Base-by-base conservation (phyloP, 2,797 vertebrate genomes). In the Furcifer pardalis region DNA sequence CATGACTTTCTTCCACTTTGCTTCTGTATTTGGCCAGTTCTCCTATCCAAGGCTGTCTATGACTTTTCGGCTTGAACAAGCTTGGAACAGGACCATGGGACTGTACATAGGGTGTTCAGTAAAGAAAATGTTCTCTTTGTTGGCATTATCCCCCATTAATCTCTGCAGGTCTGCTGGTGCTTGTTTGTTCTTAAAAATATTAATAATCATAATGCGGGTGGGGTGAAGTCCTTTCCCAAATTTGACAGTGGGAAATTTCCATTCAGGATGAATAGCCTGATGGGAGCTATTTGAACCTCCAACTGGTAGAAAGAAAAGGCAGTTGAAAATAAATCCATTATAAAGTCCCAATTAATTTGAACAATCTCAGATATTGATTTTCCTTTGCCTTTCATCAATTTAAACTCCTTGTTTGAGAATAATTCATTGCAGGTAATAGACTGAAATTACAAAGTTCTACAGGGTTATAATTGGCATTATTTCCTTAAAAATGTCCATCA, bases 341-440 rank as follows among this genome's bases (percentile, higher is more conserved):
- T 5, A 60, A 87, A 73, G 74, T 89, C 49, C 0, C 35, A 91
- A 88, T 90, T 90, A 90, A 89, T 93, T 81, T 86, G 77, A 83
- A 68, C 92, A 87, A 90, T 92, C 75, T 89, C 30, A 76, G 77
- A 52, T 81, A 93, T 89, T 66, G 92, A 94, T 91, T 91, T 88
- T 46, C 44, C 40, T 35, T 89, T 69, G 69, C 82, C 69, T 87
- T 86, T 87, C 87, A 92, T 89, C 88, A 90, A 81, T 87, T 49
- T 88, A 81, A 91, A 79, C 72, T 90, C 25, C 91, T 92, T 90
- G 90, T 89, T 92, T 81, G 65, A 71, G 76, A 88, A 87, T 87
- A 91, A 93, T 52, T 91, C 89, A 93, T 91, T 85, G 30, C 81
- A 90, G 90, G 90, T 87, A 90, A 93, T 77, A 88, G 87, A 88